Evolutionary conservation across 2,797 vertebrate genomes (phyloP).

Genomic region (Poeciliopsis paucimaculata): DNA sequence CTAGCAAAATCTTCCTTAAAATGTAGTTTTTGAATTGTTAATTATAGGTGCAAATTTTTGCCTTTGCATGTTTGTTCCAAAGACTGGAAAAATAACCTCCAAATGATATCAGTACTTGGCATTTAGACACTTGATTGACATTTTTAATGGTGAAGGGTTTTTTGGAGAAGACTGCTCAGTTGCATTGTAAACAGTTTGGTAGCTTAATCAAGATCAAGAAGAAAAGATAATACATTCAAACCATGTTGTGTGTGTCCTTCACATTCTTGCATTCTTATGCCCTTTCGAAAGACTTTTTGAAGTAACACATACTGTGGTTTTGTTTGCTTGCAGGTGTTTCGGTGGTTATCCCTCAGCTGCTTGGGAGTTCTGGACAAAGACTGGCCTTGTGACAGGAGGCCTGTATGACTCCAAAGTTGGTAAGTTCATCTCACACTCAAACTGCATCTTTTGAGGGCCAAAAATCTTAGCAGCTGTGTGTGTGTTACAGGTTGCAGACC

Average conservation of each 20-base stretch:
- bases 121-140: background rate
- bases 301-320: background rate
- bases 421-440: conserved; percentile 45
- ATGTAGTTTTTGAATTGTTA: background rate
- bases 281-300: background rate
- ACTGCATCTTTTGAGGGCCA: background rate
- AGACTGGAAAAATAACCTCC: background rate
- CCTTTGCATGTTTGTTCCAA: background rate
- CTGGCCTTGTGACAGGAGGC: conserved; percentile 91
- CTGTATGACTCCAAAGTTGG: conserved; percentile 87
- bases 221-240: background rate
- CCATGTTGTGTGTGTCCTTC: background rate
- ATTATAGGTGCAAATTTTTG: background rate
- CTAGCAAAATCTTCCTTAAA: background rate
- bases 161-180: background rate
- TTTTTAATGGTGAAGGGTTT: background rate
- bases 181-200: background rate
- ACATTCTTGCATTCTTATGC: background rate
- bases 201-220: background rate
- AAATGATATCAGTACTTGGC: background rate
- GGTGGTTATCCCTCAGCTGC: conserved; percentile 87
- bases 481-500: conserved; percentile 87
- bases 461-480: background rate
- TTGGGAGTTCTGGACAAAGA: conserved; percentile 89
- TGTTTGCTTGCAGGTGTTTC: conserved; percentile 80